These are phyloP conservation scores for Galerucella calmariensis DNA, from an alignment of 2,888 invertebrate species.

Conservation along the genomic window DNA sequence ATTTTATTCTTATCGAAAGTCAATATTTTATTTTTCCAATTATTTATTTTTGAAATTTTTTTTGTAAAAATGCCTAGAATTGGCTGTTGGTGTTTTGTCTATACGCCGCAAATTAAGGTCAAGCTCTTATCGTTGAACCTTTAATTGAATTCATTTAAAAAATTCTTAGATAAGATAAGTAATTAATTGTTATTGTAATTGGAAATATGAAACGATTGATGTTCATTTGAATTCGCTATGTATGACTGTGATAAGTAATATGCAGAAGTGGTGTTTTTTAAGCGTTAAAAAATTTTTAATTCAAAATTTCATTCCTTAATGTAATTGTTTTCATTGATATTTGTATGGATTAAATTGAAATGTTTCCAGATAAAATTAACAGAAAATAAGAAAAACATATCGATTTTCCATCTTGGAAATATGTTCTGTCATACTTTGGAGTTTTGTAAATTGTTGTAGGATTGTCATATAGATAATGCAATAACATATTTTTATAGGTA, in stretches of 20 bases:
- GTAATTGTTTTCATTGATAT: too few relatives aligned
- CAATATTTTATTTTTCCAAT: not conserved
- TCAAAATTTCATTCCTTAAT: too few relatives aligned
- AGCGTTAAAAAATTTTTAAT: constrained; percentile 30
- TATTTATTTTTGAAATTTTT: not conserved
- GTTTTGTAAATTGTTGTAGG: too few relatives aligned
- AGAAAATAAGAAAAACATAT: too few relatives aligned
- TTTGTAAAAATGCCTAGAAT: too few relatives aligned
- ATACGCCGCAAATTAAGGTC: too few relatives aligned
- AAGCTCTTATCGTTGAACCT: not conserved
- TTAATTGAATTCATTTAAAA: not conserved
- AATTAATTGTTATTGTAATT: constrained; percentile 5
- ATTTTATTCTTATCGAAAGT: not conserved
- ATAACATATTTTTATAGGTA: too few relatives aligned
- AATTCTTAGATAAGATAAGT: not conserved
- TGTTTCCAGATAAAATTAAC: constrained; percentile 12
- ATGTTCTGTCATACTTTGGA: too few relatives aligned
- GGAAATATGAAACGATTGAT: not conserved
- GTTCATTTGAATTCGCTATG: constrained; percentile 52
- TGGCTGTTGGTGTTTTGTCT: too few relatives aligned
- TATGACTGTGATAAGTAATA: constrained; percentile 60
- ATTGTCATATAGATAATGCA: too few relatives aligned
- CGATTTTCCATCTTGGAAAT: too few relatives aligned
- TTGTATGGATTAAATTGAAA: not conserved
- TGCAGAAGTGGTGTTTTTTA: constrained; percentile 38